Percentiles rank a stretch among this genome's conserved stretches.
Conservation (phyloP, 92 coral and sea anemone genomes). For the Diadumene lineata region DNA sequence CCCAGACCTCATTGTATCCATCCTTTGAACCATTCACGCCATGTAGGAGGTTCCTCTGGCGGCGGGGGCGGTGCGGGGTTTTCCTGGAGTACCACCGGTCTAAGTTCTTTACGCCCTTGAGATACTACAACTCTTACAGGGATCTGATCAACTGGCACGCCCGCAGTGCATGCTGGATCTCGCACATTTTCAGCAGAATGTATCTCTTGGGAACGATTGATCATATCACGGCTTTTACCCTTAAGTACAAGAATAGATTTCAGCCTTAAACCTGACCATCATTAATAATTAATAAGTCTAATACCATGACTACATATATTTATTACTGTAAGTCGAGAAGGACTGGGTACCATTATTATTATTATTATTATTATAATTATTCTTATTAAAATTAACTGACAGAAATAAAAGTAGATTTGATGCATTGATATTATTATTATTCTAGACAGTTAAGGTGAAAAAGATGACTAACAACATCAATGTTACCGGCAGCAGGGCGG, state of each 20-base stretch:
- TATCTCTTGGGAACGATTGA: constrained; percentile 23
- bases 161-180: background rate
- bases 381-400: no score
- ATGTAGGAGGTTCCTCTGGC: constrained; percentile 27
- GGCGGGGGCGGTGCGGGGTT: constrained; percentile 1
- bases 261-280: constrained; percentile 35
- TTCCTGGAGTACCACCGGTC: constrained; percentile 35
- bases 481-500: no score
- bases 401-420: no score
- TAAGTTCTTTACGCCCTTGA: constrained; percentile 52
- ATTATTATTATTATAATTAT: background rate
- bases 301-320: background rate
- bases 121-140: constrained; percentile 54
- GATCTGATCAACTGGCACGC: background rate
- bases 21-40: constrained; percentile 36
- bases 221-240: constrained; percentile 21
- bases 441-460: no score
- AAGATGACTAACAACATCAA: no score
- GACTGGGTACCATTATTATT: constrained; percentile 5
- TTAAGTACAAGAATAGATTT: constrained; percentile 25
- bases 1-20: constrained; percentile 31
- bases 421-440: no score
- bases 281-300: background rate
- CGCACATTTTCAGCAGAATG: background rate
- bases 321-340: background rate